Base-by-base conservation (phyloP, 1,140 invertebrate genomes). In the Macrosteles quadrilineatus region DNA sequence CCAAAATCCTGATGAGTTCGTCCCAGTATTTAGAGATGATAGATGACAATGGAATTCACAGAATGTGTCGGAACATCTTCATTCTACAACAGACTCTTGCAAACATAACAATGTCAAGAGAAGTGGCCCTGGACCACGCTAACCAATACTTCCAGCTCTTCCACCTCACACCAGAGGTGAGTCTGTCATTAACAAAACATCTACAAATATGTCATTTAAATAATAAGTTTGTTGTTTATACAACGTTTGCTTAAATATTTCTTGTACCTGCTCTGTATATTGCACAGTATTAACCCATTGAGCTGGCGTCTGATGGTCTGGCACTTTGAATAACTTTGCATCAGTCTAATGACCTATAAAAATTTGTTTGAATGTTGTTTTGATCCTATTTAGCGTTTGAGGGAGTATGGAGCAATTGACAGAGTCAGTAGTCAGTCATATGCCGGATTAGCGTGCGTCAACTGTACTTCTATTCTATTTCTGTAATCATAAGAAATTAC, bases 111-210 rank as follows among this genome's bases (percentile, higher is more conserved):
- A 88, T 91, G 80, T 87, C 90, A 0, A 83, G 93, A 67, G 94
- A 96, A 81, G 80, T 92, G 19, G 91, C 93, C 45, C 80, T 96
- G n/a, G 93, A 96, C 82, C 87, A 94, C 78, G 95, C 95, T 0
- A 84, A 92, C 72, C 88, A 92, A 74, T 97, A 96, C 82, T 95
- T 93, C 78, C 93, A 97, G 77, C 82, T 98, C 50, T 89, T 98
- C 65, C 91, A 92, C 75, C 86, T 91, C 72, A 87, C 89, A 40
- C 91, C 92, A 1, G 92, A 96, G 78, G 93, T 91, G 80, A 80
- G 79, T 70, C 19, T 25, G 17, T 47, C 55, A 27, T 63, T 6
- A 63, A 9, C 25, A 63, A 23, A 17, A 63, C 3, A 30, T 50
- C 23, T 25, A 47, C n/a, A 53, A 53, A 53, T 53, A 53, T 53